Base-by-base conservation (phyloP, 1,140 invertebrate species). In the Heliconius melpomene region DNA sequence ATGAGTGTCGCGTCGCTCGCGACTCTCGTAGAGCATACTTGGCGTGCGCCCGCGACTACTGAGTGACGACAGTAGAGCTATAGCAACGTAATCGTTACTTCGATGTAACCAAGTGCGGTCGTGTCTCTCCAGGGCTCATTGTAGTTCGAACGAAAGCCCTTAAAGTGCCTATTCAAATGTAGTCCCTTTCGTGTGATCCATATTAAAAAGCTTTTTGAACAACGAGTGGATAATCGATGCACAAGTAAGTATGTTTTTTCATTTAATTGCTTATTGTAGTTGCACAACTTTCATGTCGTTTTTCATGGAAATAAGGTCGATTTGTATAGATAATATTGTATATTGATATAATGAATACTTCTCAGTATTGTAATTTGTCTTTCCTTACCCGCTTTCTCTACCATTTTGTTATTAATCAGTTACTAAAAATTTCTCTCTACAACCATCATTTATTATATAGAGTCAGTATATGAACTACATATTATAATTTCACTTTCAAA, bases 61-160 rank as follows among this genome's bases (percentile, higher is more conserved):
- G 70, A 72, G 29, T 38, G 70, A 72, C 75, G 60, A 73, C 74
- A 54, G 75, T 72, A 70, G 38, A 36, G 75, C 66, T 29, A 72
- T 70, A 72, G 46, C 77, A 71, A 77, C 74, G 75, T 86, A 94
- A 83, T 92, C 88, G 89, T 91, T 81, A 89, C 81, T 86, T 92
- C 79, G 88, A 93, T 93, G 92, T 94, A 92, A 94, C 84, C 75
- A 82, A 82, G 91, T 85, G 86, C 86, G 89, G 91, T 92, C 87
- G 92, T 91, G 90, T 94, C 76, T 83, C 86, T 90, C 84, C 83
- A 87, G 91, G 91, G 91, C 90, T 93, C 90, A 92, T 94, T 94
- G 90, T 92, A 94, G 91, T 93, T 92, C 91, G 87, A 86, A 88
- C 87, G 91, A 92, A 94, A 94, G 90, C 91, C 91, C 92, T 91